phyloP scores from a whole-genome alignment of 2,888 invertebrate species.

The Drosophila helvetica region DNA sequence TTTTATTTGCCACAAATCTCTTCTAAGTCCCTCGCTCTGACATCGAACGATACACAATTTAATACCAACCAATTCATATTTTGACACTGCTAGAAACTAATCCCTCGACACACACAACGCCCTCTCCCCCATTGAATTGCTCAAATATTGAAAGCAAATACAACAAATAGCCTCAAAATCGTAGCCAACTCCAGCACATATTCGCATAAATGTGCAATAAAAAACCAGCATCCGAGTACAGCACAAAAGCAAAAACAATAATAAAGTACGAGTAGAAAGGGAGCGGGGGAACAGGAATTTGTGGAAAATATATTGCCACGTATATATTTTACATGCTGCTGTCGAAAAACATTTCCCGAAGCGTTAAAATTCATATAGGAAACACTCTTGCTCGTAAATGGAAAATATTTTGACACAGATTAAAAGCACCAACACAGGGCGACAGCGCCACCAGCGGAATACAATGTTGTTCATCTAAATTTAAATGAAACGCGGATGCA shows the following conservation, averaged over 20 bases:
- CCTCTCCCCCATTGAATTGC: neutral
- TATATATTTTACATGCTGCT: slow-evolving; percentile 48
- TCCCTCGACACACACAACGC: slow-evolving; percentile 36
- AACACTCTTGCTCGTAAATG: slow-evolving; percentile 37
- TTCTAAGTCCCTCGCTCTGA: slow-evolving; percentile 39
- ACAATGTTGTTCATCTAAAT: slow-evolving; percentile 71
- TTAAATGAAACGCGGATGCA: slow-evolving; percentile 66
- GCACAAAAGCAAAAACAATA: slow-evolving; percentile 8
- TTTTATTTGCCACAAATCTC: slow-evolving; percentile 38
- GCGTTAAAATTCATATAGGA: slow-evolving; percentile 15
- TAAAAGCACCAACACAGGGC: slow-evolving; percentile 54
- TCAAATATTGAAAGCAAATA: slow-evolving; percentile 59
- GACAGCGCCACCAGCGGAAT: slow-evolving; percentile 48
- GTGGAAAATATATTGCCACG: slow-evolving; percentile 57
- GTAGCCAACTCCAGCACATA: neutral
- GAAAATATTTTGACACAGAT: slow-evolving; percentile 72
- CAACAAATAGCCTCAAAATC: slow-evolving; percentile 30
- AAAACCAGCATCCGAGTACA: neutral
- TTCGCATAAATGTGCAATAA: slow-evolving; percentile 51
- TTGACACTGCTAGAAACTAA: slow-evolving; percentile 61
- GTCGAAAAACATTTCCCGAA: slow-evolving; percentile 57
- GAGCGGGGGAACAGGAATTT: slow-evolving; percentile 22
- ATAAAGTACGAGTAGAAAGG: slow-evolving; percentile 15
- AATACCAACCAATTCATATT: slow-evolving; percentile 60
- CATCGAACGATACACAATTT: slow-evolving; percentile 50